phyloP scores from a whole-genome alignment of 2,888 invertebrate species.

The Luffia ferchaultella region DNA sequence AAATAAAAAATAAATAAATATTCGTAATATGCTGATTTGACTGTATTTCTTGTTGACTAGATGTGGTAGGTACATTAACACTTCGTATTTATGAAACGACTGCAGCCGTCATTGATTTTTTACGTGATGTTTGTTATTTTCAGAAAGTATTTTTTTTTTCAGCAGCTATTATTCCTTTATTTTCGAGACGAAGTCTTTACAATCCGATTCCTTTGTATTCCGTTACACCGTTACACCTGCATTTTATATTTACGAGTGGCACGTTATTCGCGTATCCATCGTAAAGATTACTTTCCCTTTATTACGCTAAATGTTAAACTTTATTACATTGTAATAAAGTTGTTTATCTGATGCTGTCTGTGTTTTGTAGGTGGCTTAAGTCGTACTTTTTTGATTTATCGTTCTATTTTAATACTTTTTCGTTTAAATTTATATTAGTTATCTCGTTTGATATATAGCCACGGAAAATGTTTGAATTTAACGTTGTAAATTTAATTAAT shows the following conservation, averaged over 20 bases:
- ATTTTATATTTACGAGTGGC: neutral
- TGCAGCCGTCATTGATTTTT: neutral
- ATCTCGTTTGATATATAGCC: too few species aligned
- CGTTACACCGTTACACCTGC: neutral
- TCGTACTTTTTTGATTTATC: neutral
- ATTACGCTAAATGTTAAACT: neutral
- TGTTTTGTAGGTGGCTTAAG: neutral
- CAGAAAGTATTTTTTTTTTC: neutral
- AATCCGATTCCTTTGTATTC: neutral
- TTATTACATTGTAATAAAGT: neutral
- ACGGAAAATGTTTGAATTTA: too few species aligned
- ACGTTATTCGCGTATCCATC: neutral
- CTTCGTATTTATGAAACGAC: neutral
- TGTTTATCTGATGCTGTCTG: neutral
- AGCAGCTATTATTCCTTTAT: neutral
- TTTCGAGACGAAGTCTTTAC: neutral
- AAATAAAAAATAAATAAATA: too few species aligned
- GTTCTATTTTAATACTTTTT: too few species aligned
- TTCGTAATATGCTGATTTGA: too few species aligned
- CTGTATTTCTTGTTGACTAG: neutral
- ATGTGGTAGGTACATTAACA: neutral
- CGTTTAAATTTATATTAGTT: too few species aligned
- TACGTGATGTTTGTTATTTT: neutral
- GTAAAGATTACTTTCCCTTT: neutral
- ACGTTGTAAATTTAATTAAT: too few species aligned